Base-by-base conservation (phyloP, 2,113 vertebrate species). In the Callocephalon fimbriatum region DNA sequence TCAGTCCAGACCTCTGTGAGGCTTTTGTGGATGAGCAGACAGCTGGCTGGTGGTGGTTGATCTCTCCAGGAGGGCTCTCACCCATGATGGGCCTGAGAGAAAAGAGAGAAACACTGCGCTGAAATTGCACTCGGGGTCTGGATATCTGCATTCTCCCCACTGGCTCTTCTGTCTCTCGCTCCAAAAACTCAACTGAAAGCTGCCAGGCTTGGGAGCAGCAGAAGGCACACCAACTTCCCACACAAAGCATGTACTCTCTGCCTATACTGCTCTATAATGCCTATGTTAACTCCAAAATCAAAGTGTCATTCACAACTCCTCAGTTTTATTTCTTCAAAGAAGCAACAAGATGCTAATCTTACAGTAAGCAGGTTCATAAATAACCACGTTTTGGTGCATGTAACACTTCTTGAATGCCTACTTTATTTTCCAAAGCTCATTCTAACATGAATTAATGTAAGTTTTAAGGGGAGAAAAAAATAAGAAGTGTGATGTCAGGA, bases 41-140 rank as follows among this genome's bases (percentile, higher is more conserved):
- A 77, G 95, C 54, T 73, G 97, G 91, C 63, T 93, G 95, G 35
- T 95, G 95, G n/a, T 82, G 83, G 54, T 10, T 93, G 72, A 62
- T 93, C 32, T 92, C 67, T 45, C 78, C 90, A 61, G 51, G 32
- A 44, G 54, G 16, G 12, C 62, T 94, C 35, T 68, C 68, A 37
- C 92, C 88, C 81, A 48, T 40, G 44, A 45, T 23, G 48, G 85
- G 40, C 91, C 99, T 99, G 87, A 77, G 89, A 58, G 42, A 93
- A 71, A 93, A 90, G 63, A 94, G 32, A 95, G 73, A 93, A 83
- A 83, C 12, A 23, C 5, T 29, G 22, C 1, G 8, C 35, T 72
- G 66, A 90, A 74, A 54, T 8, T n/a, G 59, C 23, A 48, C 10
- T 59, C 40, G 13, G n/a, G 26, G 22, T 45, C 32, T 63, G 61